Evolutionary conservation across 2,113 vertebrate species (phyloP).

Genomic region (Sceloporus undulatus): DNA sequence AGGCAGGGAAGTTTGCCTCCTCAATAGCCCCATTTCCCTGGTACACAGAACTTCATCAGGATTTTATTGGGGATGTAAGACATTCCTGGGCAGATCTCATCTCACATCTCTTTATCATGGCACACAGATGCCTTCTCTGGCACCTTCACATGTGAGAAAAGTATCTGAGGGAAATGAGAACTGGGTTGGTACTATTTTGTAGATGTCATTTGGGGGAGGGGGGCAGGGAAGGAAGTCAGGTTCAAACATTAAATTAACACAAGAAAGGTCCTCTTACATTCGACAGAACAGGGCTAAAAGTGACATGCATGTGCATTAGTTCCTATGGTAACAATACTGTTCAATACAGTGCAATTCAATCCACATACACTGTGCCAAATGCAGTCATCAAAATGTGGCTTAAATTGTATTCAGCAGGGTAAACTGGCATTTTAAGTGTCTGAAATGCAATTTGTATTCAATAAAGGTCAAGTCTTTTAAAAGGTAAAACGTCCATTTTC

Average conservation of each 20-base stretch:
- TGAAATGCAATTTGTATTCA: constrained; percentile 18
- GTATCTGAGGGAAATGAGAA: not conserved
- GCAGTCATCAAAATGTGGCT: constrained; percentile 82
- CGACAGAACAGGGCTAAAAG: constrained; percentile 27
- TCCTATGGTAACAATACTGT: constrained; percentile 85
- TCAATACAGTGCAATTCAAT: constrained; percentile 86
- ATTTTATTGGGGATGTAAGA: not conserved
- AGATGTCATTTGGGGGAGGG: not conserved
- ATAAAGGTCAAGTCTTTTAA: not conserved
- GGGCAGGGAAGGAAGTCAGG: constrained; percentile 16
- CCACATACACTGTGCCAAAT: constrained; percentile 76
- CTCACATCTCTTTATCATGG: not conserved
- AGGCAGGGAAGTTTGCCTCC: too few species aligned
- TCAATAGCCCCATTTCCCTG: not conserved
- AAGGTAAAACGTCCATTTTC: not conserved
- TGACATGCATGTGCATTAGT: constrained; percentile 67
- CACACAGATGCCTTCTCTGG: not conserved
- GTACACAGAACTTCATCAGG: not conserved
- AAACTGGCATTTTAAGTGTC: not conserved
- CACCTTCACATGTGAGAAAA: too few species aligned
- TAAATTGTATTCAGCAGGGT: constrained; percentile 78
- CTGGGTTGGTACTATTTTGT: constrained; percentile 13
- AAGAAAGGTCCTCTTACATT: constrained; percentile 25
- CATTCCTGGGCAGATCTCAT: not conserved
- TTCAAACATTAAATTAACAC: constrained; percentile 17